Base-by-base conservation (phyloP, 2,888 invertebrate species). In the Ametastegia equiseti region DNA sequence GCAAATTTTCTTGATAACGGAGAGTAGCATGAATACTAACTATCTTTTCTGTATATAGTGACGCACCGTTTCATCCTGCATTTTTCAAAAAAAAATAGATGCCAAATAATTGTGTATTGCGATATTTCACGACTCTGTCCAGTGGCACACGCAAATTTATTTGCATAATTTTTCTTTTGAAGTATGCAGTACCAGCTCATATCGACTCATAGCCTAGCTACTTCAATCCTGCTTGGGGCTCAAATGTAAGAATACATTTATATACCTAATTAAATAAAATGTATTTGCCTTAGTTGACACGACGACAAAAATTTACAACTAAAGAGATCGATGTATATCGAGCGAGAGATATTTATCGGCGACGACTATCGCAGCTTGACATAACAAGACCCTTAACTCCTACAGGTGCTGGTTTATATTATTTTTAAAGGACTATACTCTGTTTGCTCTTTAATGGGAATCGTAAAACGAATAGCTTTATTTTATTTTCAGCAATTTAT, bases 1-100 rank as follows among this genome's bases (percentile, higher is more conserved):
- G n/a, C n/a, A n/a, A 19, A 42, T 45, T 80, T 67, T 81, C 78
- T 54, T 78, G 80, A 81, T 83, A 85, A 86, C 87, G 88, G 88
- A 89, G 88, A 90, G 87, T 90, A 89, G 91, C 91, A 91, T 91
- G 89, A 89, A 91, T 91, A 90, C 89, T 89, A 89, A 91, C 91
- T 91, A 91, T 91, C 91, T 89, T 88, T 89, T 86, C 87, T 90
- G 90, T 90, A 90, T 83, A 90, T 90, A 90, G 88, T 88, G 71
- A 63, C 73, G 85, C 77, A 73, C 33, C 15, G 73, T 73, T 73
- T 73, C 73, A 73, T 73, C 54, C 54, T 73, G 73, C 73, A 73
- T 73, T 73, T 73, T 73, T 73, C 73, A 54, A 54, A n/a, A n/a
- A 73, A 73, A 73, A 73, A 73, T 71, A 71, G 27, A 71, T 71